Percentiles rank a stretch among this genome's conserved stretches.
phyloP scores from a whole-genome alignment of 1,140 invertebrate species.

The Zophobas morio region DNA sequence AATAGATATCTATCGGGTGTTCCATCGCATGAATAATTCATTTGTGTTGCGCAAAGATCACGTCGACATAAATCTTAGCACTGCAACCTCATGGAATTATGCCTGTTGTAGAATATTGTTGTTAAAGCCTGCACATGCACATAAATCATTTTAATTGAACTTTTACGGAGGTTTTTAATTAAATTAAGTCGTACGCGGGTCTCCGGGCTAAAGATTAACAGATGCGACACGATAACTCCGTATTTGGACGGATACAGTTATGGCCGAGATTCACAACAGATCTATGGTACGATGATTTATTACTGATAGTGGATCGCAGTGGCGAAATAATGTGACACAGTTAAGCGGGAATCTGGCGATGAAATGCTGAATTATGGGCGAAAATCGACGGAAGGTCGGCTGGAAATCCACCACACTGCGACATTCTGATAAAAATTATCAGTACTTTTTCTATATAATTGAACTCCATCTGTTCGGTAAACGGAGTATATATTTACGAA shows the following conservation, averaged over 20 bases:
- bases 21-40: slow-evolving; percentile 28
- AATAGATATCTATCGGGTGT: slow-evolving; percentile 22
- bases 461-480: too few relatives aligned
- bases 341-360: neutral
- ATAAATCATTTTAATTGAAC: slow-evolving; percentile 39
- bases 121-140: slow-evolving; percentile 11
- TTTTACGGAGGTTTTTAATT: slow-evolving; percentile 36
- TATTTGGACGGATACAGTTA: slow-evolving; percentile 27
- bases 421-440: too few relatives aligned
- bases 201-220: neutral
- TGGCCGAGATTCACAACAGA: slow-evolving; percentile 27
- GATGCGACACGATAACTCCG: slow-evolving; percentile 16
- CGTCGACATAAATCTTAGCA: slow-evolving; percentile 12
- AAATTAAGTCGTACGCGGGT: slow-evolving; percentile 16
- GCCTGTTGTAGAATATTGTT: neutral
- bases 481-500: too few relatives aligned
- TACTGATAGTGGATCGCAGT: neutral
- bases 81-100: slow-evolving; percentile 1
- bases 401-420: too few relatives aligned
- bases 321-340: neutral
- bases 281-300: slow-evolving; percentile 30
- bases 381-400: neutral
- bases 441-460: too few relatives aligned
- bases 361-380: too few relatives aligned
- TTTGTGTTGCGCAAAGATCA: slow-evolving; percentile 13